phyloP scores from a whole-genome alignment of 2,888 invertebrate species.

The Dynastes grantii region DNA sequence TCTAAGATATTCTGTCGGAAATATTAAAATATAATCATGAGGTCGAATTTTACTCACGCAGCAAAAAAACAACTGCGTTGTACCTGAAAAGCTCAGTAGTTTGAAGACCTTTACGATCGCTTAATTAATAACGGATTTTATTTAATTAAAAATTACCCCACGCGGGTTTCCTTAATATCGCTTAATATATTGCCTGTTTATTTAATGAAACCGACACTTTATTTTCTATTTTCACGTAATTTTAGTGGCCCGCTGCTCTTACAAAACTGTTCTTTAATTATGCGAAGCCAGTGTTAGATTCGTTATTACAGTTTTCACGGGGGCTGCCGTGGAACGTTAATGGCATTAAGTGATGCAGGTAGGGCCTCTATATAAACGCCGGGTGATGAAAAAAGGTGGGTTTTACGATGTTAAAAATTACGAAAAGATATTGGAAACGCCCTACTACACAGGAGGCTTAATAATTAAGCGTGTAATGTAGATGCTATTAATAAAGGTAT shows the following conservation, averaged over 20 bases:
- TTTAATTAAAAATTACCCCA: constrained; percentile 12
- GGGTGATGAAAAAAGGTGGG: constrained; percentile 33
- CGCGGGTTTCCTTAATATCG: not conserved
- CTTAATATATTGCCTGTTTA: constrained; percentile 7
- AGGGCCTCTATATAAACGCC: constrained; percentile 20
- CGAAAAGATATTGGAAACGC: constrained; percentile 9
- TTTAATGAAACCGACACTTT: constrained; percentile 20
- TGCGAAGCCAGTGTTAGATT: not conserved
- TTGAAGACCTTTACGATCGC: not conserved
- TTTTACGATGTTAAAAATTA: not conserved
- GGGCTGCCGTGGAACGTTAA: not conserved
- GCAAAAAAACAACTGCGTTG: not conserved
- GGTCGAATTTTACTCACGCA: not conserved
- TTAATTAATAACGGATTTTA: not conserved
- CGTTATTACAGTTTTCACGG: constrained; percentile 23
- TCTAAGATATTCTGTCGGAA: too few species aligned
- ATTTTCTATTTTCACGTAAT: constrained; percentile 13
- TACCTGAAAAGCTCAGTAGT: not conserved
- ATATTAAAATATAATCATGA: not conserved
- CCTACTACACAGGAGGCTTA: not conserved
- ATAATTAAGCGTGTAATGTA: constrained; percentile 24
- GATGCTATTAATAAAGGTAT: constrained; percentile 12
- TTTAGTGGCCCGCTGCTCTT: not conserved
- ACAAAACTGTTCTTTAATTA: constrained; percentile 32
- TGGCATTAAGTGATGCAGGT: constrained; percentile 8